A percentile compares a stretch with the other conserved stretches of the same genome.
Evolutionary conservation across 2,888 invertebrate species (phyloP).

Genomic region (Brassicogethes aeneus): DNA sequence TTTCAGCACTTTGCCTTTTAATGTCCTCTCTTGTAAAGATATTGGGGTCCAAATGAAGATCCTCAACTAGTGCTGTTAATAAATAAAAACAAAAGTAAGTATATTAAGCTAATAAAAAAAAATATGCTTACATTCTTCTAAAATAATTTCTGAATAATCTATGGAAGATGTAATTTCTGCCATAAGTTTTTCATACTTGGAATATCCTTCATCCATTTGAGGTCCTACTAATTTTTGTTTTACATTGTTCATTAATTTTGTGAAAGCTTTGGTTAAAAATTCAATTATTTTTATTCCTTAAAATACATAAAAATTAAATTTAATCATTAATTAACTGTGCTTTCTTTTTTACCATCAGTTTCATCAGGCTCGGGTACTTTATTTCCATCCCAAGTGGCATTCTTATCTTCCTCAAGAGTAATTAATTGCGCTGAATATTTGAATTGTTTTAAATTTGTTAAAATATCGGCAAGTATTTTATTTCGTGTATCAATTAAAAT

Average conservation of each 20-base stretch:
- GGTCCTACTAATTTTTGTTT: constrained; percentile 16
- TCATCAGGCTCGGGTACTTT: constrained; percentile 22
- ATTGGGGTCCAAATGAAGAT: constrained; percentile 21
- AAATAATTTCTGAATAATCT: not conserved
- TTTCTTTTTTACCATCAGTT: constrained; percentile 23
- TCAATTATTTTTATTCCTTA: constrained; percentile 23
- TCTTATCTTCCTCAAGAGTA: constrained; percentile 6
- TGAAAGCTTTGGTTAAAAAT: constrained; percentile 19
- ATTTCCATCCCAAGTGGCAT: constrained; percentile 3
- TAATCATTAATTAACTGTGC: not conserved
- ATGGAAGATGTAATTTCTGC: constrained; percentile 9
- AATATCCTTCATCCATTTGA: constrained; percentile 22
- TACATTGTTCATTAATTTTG: constrained; percentile 16
- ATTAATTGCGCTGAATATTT: constrained; percentile 38
- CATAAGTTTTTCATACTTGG: constrained; percentile 26
- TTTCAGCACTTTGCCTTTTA: constrained; percentile 28
- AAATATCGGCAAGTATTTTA: constrained; percentile 48
- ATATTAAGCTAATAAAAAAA: not conserved
- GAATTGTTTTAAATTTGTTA: constrained; percentile 50
- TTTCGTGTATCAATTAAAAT: constrained; percentile 43
- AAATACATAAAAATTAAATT: constrained; percentile 6
- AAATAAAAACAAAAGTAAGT: constrained; percentile 1
- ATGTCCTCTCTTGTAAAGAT: constrained; percentile 28
- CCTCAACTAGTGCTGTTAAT: constrained; percentile 24
- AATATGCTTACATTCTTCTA: constrained; percentile 23